Evolutionary conservation across 1,140 invertebrate genomes (phyloP), one percentile per base, ranked within the genome.

Genomic region (Drosophila sturtevanti): DNA sequence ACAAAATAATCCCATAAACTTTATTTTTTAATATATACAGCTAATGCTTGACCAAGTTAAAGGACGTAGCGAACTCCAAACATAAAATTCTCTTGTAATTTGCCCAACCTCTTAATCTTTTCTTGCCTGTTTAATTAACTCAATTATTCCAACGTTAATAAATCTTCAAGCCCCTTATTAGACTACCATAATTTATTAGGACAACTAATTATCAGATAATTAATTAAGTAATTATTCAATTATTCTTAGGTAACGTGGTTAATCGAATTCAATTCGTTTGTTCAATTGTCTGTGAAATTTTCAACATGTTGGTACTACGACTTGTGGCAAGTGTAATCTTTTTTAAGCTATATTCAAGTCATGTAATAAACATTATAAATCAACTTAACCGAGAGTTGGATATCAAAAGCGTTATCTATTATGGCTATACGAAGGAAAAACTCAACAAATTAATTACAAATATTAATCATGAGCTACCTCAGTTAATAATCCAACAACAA

Each of bases 331-430:
- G 44, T 16, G 12, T 37, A 1, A 0, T 1, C 0, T 0, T 41
- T 0, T 4, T 68, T 1, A 9, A 21, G 16, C n/a, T 52, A 0
- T n/a, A 27, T 11, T 34, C 10, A 0, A 5, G 38, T 16, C 41
- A 35, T 1, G 34, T 52, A 1, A 35, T 52, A 2, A 24, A 1
- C 1, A 11, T 74, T 7, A 34, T 74, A 3, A 14, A 7, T 0
- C 63, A 75, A 24, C 14, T 75, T 9, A 63, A 38, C 12, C 4
- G 4, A 10, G 24, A 58, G 3, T 14, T 75, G 1, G 6, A 62
- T 3, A 41, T 63, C 1, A 75, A 56, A 41, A 63, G 38, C 0
- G 37, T 35, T 0, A 44, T 75, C 44, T 75, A 68, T 7, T 75
- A 61, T 48, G 52, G 52, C 2, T 34, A 12, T n/a, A 21, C 34